Evolutionary conservation across 1,140 invertebrate species (phyloP), one percentile per base, ranked within the genome.

Genomic region (Nephila pilipes): DNA sequence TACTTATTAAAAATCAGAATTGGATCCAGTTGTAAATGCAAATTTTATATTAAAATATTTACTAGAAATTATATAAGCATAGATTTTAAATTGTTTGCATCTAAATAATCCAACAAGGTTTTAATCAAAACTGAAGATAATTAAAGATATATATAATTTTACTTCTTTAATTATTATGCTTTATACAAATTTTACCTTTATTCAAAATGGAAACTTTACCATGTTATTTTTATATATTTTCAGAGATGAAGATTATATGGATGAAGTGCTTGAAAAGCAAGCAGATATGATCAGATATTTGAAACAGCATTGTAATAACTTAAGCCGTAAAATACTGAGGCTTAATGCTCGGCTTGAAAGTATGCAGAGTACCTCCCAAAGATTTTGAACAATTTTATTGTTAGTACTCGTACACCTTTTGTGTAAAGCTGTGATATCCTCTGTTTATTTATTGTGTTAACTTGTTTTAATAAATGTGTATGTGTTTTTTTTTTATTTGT

Each of bases 241-340:
- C 94, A 95, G 95, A 88, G 95, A 95, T 94, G 95, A 95, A 57
- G 94, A 94, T 54, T 95, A 95, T 38, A 75, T 95, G 79, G 95
- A 95, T 79, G 95, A 95, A 91, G 94, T 95, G 14, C 92, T 95
- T 63, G 95, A 95, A 94, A 95, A 95, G 81, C 95, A 95, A 87
- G 95, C 95, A 6, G 95, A 95, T 92, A 94, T 95, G 95, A 95
- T 95, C 25, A 93, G 95, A 36, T 95, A 95, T 91, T 94, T 95
- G 18, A 94, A 94, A 69, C 95, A 95, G 55, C 95, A 95, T 65
- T 95, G 95, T 60, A 94, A 94, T 20, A 94, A 95, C 65, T 94
- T 95, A 1, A 95, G 94, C 14, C 95, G 94, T 75, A 94, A 95
- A 83, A 95, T 95, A 46, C 83, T 95, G 36, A 89, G 94, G 20